Evolutionary conservation across 2,888 invertebrate species (phyloP), one percentile per base, ranked within the genome.

Genomic region (Euplexia lucipara): DNA sequence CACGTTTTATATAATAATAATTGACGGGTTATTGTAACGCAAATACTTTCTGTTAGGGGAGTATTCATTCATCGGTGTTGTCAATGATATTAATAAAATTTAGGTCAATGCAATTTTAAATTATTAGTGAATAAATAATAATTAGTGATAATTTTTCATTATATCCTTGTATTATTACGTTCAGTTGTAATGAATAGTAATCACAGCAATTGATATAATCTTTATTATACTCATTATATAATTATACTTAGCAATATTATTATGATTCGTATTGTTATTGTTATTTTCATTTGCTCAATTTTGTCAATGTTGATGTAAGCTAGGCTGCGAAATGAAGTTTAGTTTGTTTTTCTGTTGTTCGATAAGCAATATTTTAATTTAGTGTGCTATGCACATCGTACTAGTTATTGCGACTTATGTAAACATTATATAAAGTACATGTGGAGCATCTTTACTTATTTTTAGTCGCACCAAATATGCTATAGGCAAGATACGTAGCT

Each of bases 201-300:
- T 90, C 84, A 86, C 83, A 83, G 84, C 84, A 86, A 88, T 86
- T 79, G 84, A 86, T 87, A 73, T 83, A 86, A 86, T 90, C 85
- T 88, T 89, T 86, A 89, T 92, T 91, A 88, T 92, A 92, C 90
- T 92, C 90, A 89, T 73, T 91, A 87, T 89, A 82, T 90, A 90
- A 73, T 74, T 78, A 71, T 89, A 65, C 39, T 66, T 66, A 88
- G 84, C 90, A 91, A 87, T 64, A 64, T 89, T 88, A 82, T 88
- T 89, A 88, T 89, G 79, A 83, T 87, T 88, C 85, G 86, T 91
- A 92, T 91, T 94, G 92, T 94, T 94, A 91, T 84, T 94, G 93
- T 94, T 94, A 91, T 92, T 93, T 91, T 95, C 81, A 94, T 95
- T 95, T 95, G 95, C 95, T 95, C 95, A 95, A 95, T 94, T 92